A percentile compares a stretch with the other conserved stretches of the same genome.
Evolutionary conservation across 2,113 vertebrate genomes (phyloP).

Genomic region (Oenanthe melanoleuca): DNA sequence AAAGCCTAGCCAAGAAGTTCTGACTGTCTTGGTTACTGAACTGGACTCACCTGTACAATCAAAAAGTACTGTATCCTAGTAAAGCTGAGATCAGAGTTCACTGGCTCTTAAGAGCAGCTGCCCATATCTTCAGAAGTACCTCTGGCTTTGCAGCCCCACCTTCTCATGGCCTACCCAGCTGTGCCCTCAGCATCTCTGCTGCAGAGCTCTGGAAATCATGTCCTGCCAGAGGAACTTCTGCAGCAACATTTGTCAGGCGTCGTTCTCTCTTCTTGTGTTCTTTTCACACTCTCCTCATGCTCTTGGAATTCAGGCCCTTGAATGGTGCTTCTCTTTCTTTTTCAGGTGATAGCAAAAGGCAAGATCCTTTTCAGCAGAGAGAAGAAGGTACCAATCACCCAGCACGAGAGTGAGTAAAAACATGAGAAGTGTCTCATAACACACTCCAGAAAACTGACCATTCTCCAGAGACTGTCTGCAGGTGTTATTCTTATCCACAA

Average conservation of each 20-base stretch:
- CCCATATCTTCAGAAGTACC: neutral
- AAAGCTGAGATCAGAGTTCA: neutral
- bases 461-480: neutral
- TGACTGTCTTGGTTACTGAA: neutral
- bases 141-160: neutral
- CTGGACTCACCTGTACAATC: rapidly evolving
- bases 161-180: neutral
- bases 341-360: conserved; percentile 40
- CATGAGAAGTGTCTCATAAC: neutral
- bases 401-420: conserved; percentile 34
- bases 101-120: neutral
- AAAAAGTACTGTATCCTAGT: neutral
- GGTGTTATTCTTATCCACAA: neutral
- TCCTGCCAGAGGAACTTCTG: neutral
- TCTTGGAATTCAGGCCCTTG: neutral
- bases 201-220: neutral
- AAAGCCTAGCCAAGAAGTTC: neutral
- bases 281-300: neutral
- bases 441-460: neutral
- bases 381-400: conserved; percentile 27
- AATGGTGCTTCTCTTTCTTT: neutral
- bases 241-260: rapidly evolving
- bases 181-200: neutral
- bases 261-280: neutral
- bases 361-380: conserved; percentile 48